A percentile compares a stretch with the other conserved stretches of the same genome.
phyloP scores from a whole-genome alignment of 2,113 vertebrate species.

The Apteryx owenii region DNA sequence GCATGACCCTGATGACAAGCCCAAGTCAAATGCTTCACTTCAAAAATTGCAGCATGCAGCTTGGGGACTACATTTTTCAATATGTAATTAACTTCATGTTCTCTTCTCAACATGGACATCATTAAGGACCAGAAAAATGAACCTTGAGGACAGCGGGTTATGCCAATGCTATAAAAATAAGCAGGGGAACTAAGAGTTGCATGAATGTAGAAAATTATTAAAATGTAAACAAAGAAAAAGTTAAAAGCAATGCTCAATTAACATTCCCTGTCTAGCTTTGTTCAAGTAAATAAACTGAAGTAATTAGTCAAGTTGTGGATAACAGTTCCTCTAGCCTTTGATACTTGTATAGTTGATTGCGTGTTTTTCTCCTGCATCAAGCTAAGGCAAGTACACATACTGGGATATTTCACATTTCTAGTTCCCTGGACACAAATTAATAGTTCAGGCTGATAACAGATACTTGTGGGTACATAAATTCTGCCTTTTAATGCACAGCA shows the following conservation, averaged over 20 bases:
- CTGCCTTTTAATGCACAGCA: neutral
- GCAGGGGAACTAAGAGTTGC: neutral
- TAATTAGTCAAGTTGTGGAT: neutral
- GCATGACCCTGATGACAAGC: neutral
- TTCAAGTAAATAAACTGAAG: constrained; percentile 1
- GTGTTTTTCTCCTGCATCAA: neutral
- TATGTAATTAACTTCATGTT: neutral
- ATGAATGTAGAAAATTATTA: neutral
- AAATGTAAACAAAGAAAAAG: neutral
- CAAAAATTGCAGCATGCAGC: neutral
- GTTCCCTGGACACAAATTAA: neutral
- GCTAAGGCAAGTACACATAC: neutral
- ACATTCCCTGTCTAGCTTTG: neutral
- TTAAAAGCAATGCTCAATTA: neutral
- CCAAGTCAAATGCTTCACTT: neutral
- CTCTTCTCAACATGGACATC: neutral
- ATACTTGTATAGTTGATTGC: constrained; percentile 37
- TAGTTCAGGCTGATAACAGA: neutral
- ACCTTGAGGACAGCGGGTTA: neutral
- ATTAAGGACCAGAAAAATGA: neutral
- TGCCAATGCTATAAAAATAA: neutral
- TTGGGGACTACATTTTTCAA: neutral
- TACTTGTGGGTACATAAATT: neutral
- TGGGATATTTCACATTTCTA: neutral
- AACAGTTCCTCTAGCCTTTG: neutral